Base-by-base conservation (phyloP, 2,113 vertebrate genomes). In the Percina caprodes region DNA sequence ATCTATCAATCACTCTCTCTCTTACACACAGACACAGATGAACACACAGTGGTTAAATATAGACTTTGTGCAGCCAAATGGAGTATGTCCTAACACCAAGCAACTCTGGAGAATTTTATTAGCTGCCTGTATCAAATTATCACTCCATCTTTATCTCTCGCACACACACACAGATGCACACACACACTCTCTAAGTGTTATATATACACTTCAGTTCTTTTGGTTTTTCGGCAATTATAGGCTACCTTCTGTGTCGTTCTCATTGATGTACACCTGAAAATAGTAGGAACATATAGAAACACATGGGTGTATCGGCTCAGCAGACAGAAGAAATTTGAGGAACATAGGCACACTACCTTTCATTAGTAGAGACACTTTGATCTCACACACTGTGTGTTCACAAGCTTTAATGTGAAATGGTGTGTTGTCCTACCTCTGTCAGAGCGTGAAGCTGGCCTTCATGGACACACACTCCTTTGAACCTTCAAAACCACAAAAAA, bases 381-480 rank as follows among this genome's bases (percentile, higher is more conserved):
- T 69, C 69, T 69, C 18, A 56, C 21, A 55, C 55, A 13, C 62
- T 35, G 65, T 55, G 68, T 10, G 16, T 56, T 77, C 26, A 30
- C 16, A 49, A 46, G 48, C 35, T 58, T 30, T 48, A 56, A 55
- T 65, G 62, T 66, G 39, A 73, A 67, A 73, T 2, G 8, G 26
- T 77, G 79, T 74, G 49, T 69, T 58, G 26, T 92, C 97, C 93
- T 97, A 99, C 98, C 97, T 99, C 98, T 68, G 97, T 99, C 92
- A 99, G 95, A 79, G 98, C 98, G 69, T 99, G 98, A 68, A 99
- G 95, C 80, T 99, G 98, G 91, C 98, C 98, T 94, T 99, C 96
- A 85, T 99, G 98, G 88, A 99, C 96, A 92, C 98, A 99, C 79
- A 99, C 98, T 74, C 98, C 98, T 95, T 97, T 98, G 93, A 99